Conservation (phyloP, 2,888 invertebrate genomes). For the Drosophila prostipennis region DNA sequence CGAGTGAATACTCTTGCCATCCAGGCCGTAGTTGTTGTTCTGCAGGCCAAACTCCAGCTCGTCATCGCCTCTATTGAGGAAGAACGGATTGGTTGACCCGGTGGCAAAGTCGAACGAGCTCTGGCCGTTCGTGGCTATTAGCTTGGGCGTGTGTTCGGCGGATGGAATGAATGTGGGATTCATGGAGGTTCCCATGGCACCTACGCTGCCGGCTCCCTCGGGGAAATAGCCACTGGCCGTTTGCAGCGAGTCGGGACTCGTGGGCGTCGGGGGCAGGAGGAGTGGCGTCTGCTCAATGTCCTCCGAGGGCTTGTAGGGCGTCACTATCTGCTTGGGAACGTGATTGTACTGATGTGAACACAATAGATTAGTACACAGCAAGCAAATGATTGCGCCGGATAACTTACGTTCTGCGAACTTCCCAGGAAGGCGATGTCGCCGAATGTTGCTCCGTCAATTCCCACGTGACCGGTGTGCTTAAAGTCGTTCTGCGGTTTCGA, state of each 20-base stretch:
- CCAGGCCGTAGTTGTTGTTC: constrained; percentile 82
- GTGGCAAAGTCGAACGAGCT: constrained; percentile 81
- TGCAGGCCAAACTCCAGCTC: constrained; percentile 78
- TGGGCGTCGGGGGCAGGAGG: constrained; percentile 85
- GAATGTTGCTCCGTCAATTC: constrained; percentile 98
- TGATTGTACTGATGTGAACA: constrained; percentile 87
- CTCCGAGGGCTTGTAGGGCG: constrained; percentile 94
- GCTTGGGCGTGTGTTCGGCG: constrained; percentile 83
- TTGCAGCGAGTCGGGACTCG: constrained; percentile 84
- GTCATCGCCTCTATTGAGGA: constrained; percentile 63
- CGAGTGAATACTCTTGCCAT: constrained; percentile 64
- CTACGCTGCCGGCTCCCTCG: constrained; percentile 71
- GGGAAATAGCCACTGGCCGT: constrained; percentile 84
- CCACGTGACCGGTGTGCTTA: constrained; percentile 97
- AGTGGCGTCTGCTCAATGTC: constrained; percentile 90
- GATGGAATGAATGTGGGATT: constrained; percentile 84
- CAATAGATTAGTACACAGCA: not conserved
- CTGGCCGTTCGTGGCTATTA: constrained; percentile 77
- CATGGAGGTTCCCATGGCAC: constrained; percentile 73
- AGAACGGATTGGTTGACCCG: constrained; percentile 83
- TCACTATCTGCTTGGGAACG: constrained; percentile 94
- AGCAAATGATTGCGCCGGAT: no score
- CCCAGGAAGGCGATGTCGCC: constrained; percentile 92
- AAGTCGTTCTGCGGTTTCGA: constrained; percentile 98
- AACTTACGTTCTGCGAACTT: constrained; percentile 83